Base-by-base conservation (phyloP, 2,797 vertebrate genomes). In the Vultur gryphus region DNA sequence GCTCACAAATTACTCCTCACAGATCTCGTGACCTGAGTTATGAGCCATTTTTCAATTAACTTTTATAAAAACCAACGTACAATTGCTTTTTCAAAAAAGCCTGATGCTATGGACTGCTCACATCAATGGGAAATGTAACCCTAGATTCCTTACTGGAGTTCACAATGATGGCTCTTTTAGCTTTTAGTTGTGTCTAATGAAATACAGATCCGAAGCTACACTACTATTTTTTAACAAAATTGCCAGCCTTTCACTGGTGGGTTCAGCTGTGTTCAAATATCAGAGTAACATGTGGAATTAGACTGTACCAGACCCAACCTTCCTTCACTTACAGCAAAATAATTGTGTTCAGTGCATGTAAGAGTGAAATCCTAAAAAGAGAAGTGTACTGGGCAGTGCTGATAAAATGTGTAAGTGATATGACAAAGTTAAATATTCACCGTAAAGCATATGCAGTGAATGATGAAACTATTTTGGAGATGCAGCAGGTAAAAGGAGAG, bases 51-150 rank as follows among this genome's bases (percentile, higher is more conserved):
- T 80, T 79, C 1, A 72, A 87, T 65, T 89, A 89, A 71, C 41
- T 78, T 84, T 10, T n/a, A 48, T 16, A 54, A 65, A 83, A 89
- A 44, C 2, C 19, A 67, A 16, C 0, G 0, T 29, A 26, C 6
- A 33, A 52, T 26, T 33, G 14, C 48, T 82, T 75, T 71, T 77
- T 43, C 46, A 39, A 33, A 43, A 71, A 71, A 88, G 9, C 23
- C 35, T 54, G 6, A 15, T 58, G 52, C 21, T 24, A 54, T 0
- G 0, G 39, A n/a, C 31, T 4, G 1, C 39, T 92, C n/a, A 25
- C n/a, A 23, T 37, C 55, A 37, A 11, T 5, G 19, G 75, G 52
- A 70, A 77, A 37, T 2, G 6, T 16, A 85, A 41, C 8, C 4
- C 24, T 48, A 5, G 9, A 25, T 44, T 65, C 51, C 43, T n/a